Percentiles rank a stretch among this genome's conserved stretches.
phyloP scores from a whole-genome alignment of 2,888 invertebrate genomes.

The Lordiphosa fenestrarum region DNA sequence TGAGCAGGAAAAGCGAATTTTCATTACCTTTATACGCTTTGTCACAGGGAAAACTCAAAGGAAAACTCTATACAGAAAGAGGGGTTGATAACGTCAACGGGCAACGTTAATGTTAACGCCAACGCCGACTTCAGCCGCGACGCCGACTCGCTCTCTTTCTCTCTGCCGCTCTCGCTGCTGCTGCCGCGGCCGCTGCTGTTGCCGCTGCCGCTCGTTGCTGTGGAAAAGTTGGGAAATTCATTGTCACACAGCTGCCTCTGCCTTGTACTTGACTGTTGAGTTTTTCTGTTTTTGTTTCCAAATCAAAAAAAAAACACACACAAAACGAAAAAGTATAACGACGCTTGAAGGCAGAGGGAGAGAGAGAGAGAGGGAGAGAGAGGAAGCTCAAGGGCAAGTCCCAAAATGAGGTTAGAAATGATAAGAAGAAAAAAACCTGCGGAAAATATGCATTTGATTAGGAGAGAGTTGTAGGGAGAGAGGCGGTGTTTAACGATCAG shows the following conservation, averaged over 20 bases:
- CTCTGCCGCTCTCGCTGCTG: slow-evolving; percentile 10
- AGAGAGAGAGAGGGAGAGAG: background rate
- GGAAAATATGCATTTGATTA: too few species aligned
- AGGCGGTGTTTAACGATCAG: background rate
- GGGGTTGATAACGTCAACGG: slow-evolving; percentile 33
- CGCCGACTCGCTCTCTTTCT: slow-evolving; percentile 2
- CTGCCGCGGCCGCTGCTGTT: slow-evolving; percentile 8
- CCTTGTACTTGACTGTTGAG: slow-evolving; percentile 5
- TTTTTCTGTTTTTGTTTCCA: too few species aligned
- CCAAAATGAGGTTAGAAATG: background rate
- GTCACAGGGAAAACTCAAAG: slow-evolving; percentile 39
- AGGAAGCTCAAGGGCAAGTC: slow-evolving; percentile 11
- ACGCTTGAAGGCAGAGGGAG: background rate
- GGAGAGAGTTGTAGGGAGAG: background rate
- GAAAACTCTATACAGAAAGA: slow-evolving; percentile 37
- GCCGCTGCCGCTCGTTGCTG: slow-evolving; percentile 11
- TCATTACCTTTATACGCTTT: slow-evolving; percentile 25
- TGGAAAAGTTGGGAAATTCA: slow-evolving; percentile 36
- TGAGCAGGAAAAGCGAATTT: slow-evolving; percentile 35
- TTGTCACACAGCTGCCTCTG: slow-evolving; percentile 35
- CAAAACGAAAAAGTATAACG: too few species aligned
- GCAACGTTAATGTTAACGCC: background rate
- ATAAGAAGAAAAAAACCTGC: too few species aligned
- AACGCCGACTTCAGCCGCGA: background rate
- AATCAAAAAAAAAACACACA: background rate